A percentile compares a stretch with the other conserved stretches of the same genome.
These are phyloP conservation scores for Crocuta crocuta DNA, from an alignment of 2,113 vertebrate genomes.

Conservation along the genomic window DNA sequence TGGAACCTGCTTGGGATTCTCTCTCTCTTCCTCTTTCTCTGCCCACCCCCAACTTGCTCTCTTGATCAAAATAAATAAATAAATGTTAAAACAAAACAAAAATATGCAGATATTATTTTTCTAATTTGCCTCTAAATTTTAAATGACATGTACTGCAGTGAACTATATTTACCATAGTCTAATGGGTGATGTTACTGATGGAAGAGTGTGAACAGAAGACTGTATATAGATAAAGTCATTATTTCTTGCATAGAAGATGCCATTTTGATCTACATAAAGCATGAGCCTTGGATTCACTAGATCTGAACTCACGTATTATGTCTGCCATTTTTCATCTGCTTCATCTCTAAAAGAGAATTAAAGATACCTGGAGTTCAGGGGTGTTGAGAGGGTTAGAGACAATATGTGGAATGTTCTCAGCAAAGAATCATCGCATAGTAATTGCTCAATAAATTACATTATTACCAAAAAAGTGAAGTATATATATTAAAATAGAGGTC, in stretches of 20 bases:
- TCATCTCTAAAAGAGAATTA: neutral
- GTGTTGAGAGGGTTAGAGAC: neutral
- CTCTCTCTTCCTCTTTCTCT: too few relatives aligned
- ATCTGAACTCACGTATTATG: neutral
- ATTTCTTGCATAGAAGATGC: neutral
- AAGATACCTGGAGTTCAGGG: neutral
- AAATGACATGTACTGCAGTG: neutral
- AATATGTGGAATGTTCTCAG: neutral
- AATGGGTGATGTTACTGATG: neutral
- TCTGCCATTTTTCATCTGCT: neutral
- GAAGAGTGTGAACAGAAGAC: neutral
- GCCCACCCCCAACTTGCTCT: too few relatives aligned
- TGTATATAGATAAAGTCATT: neutral
- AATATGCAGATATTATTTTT: slow-evolving; percentile 26
- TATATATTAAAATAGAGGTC: neutral
- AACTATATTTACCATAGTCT: neutral
- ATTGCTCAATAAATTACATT: neutral
- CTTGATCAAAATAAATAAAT: too few relatives aligned
- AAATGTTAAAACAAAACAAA: too few relatives aligned
- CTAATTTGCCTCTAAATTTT: slow-evolving; percentile 50
- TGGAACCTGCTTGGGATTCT: too few relatives aligned
- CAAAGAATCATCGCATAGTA: neutral
- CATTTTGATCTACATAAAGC: neutral
- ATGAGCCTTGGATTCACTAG: neutral
- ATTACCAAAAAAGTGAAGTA: neutral